Base-by-base conservation (phyloP, 2,888 invertebrate species). In the Melinaea marsaeus region DNA sequence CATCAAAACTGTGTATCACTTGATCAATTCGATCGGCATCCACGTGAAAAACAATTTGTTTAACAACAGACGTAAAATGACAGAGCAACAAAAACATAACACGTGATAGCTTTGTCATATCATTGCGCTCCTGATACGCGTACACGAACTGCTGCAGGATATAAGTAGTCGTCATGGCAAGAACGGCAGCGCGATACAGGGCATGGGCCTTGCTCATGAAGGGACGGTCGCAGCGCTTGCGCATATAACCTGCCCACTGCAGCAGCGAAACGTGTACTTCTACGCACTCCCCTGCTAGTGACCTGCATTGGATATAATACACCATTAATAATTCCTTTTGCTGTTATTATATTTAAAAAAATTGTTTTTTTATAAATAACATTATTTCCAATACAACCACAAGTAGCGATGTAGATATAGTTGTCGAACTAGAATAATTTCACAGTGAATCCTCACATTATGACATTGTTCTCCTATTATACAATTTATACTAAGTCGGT, bases 21-120 rank as follows among this genome's bases (percentile, higher is more conserved):
- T 54, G 45, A 46, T 79, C 76, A 33, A 83, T 73, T 5, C 74
- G 69, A 9, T 69, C 72, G 3, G 79, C 78, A 51, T 75, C 73
- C 3, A 47, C n/a, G 63, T 78, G 75, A 71, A 90, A 85, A 54
- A 83, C 82, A 33, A 84, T 35, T 72, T 89, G 90, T 75, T 90
- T 90, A 32, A 72, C 82, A 65, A 87, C 73, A 4, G 88, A 85
- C 7, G 89, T 88, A 62, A 89, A 74, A 75, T 89, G 90, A 69
- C 89, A 89, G 63, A 90, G 79, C 70, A 89, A 77, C 68, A 90
- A 77, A 71, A 89, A 89, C 87, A 89, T 81, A 63, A 88, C 89
- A 33, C 84, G 83, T 7, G 88, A 78, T 68, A 90, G 71, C 72
- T 82, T 81, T 32, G 77, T 80, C 85, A 89, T 83, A 65, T 88